A percentile compares a stretch with the other conserved stretches of the same genome.
Conservation (phyloP, 2,113 vertebrate species). For the Tachysurus vachellii region DNA sequence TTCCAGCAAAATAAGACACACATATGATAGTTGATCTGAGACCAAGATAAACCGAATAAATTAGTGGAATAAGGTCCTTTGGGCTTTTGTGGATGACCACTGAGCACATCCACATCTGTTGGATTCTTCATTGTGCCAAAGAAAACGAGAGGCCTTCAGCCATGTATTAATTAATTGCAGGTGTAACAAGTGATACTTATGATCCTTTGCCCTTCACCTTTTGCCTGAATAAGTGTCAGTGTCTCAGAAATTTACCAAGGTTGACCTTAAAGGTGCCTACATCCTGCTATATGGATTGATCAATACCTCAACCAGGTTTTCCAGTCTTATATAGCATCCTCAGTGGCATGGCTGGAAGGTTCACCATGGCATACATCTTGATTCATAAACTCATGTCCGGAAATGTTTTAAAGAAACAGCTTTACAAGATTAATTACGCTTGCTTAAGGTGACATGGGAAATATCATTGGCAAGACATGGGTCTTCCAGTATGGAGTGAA, state of each 20-base stretch:
- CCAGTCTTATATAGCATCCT: background rate
- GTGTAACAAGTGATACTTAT: background rate
- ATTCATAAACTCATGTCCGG: background rate
- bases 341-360: background rate
- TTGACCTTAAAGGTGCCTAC: background rate
- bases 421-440: background rate
- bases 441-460: background rate
- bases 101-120: background rate
- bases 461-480: background rate
- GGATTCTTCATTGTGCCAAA: background rate
- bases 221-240: background rate
- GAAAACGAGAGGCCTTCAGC: background rate
- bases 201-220: background rate
- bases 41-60: background rate
- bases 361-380: background rate
- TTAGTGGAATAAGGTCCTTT: background rate
- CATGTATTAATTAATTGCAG: background rate
- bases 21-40: background rate
- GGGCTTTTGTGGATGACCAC: background rate
- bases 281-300: background rate
- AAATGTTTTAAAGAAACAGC: background rate
- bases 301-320: background rate
- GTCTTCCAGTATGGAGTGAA: background rate
- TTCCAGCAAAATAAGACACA: background rate
- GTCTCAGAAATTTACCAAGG: background rate